A percentile compares a stretch with the other conserved stretches of the same genome.
phyloP scores from a whole-genome alignment of 2,888 invertebrate species.

The Pollenia griseotomentosa region DNA sequence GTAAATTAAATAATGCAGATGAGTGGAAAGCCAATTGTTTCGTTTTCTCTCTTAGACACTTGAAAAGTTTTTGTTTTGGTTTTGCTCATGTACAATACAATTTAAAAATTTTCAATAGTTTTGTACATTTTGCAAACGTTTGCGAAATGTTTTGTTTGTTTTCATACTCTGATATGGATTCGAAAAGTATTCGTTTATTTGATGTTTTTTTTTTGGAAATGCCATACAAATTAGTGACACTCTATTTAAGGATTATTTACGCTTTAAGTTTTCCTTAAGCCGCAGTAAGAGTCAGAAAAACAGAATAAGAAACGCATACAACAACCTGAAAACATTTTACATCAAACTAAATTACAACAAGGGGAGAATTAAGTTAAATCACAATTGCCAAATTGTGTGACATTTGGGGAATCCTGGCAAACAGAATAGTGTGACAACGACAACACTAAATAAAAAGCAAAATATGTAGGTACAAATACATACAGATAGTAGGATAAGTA shows the following conservation, averaged over 20 bases:
- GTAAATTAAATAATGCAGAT: too few species aligned
- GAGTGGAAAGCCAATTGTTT: too few species aligned
- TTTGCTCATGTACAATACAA: too few species aligned
- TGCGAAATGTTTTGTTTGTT: too few species aligned
- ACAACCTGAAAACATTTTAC: slow-evolving; percentile 16
- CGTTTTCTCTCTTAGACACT: too few species aligned
- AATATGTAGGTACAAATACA: not conserved
- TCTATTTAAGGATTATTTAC: slow-evolving; percentile 71
- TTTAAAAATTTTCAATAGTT: too few species aligned
- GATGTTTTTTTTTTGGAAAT: slow-evolving; percentile 33
- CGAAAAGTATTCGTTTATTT: not conserved
- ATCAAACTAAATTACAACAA: slow-evolving; percentile 16
- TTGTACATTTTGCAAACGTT: too few species aligned
- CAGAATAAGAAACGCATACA: slow-evolving; percentile 6
- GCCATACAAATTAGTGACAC: slow-evolving; percentile 69
- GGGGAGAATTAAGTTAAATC: slow-evolving; percentile 51
- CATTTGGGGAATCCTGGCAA: slow-evolving; percentile 53
- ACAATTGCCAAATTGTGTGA: slow-evolving; percentile 59
- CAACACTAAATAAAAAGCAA: slow-evolving; percentile 47
- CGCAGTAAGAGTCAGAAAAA: not conserved
- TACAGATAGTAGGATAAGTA: slow-evolving; percentile 13
- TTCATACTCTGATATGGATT: too few species aligned
- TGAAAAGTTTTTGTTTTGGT: too few species aligned
- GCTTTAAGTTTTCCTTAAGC: slow-evolving; percentile 58
- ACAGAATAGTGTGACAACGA: slow-evolving; percentile 67